Evolutionary conservation across 2,113 vertebrate species (phyloP), one percentile per base, ranked within the genome.

Genomic region (Catharus bicknelli): DNA sequence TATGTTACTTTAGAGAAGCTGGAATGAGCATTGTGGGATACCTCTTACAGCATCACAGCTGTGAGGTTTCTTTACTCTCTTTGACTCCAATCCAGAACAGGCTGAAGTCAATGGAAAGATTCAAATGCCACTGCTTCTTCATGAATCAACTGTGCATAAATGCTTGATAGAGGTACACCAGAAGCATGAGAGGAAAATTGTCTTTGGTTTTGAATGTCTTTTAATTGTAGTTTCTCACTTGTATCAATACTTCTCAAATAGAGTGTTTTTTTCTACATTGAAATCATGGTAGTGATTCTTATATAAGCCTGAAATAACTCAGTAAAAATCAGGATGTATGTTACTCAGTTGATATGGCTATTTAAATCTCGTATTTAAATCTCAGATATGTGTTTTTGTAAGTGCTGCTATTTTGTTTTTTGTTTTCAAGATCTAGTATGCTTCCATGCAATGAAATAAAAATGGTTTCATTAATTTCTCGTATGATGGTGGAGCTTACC

Each of bases 71-170:
- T 90, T 90, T 92, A 30, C 51, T 79, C 12, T 21, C 50, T 72
- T 79, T 92, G 91, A 81, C 90, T 90, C 38, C 4, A 8, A 38
- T 85, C 78, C 94, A 94, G 70, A 79, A 10, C 59, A 62, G 47
- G 50, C 70, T 79, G 66, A 83, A 94, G 77, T 89, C 69, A 76
- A 55, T 79, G 77, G 90, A 84, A 92, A 53, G n/a, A 47, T 79
- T 84, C 0, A 1, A 42, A 62, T 87, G 62, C 30, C 66, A 47
- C 61, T 83, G 48, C 25, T 19, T 76, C 34, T 59, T 29, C 32
- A 34, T 83, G 16, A 74, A 59, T 80, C 63, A 70, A 2, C 80
- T 57, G 34, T 27, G 27, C 67, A 59, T 34, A 27, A 83, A 40
- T 18, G 16, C 38, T 57, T n/a, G 81, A 6, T 32, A 43, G 45